Evolutionary conservation across 2,113 vertebrate genomes (phyloP).

Genomic region (Tupaia chinensis): DNA sequence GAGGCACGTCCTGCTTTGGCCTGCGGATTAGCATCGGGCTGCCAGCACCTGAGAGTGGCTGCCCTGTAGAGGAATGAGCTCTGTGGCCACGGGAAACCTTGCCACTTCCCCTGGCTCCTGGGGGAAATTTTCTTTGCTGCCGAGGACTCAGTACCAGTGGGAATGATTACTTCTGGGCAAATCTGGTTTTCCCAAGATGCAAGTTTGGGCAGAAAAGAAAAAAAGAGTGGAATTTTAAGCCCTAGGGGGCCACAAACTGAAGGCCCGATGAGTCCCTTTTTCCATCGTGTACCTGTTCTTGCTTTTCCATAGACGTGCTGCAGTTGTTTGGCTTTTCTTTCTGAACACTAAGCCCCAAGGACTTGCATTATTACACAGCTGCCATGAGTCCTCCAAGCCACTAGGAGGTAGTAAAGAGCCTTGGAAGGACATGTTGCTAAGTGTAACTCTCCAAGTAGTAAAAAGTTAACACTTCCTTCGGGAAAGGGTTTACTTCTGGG

Average conservation of each 20-base stretch:
- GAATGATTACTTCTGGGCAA: conserved; percentile 65
- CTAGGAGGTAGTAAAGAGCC: not conserved
- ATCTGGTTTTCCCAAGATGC: conserved; percentile 57
- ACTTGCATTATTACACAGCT: not conserved
- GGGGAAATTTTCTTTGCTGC: conserved; percentile 54
- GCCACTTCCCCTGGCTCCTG: not conserved
- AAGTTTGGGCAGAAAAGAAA: conserved; percentile 8
- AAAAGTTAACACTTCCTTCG: not conserved
- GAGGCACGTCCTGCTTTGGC: not conserved
- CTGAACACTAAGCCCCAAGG: not conserved
- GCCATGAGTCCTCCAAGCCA: conserved; percentile 29
- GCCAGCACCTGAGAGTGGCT: not conserved
- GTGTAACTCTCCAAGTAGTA: not conserved
- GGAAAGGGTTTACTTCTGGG: not conserved
- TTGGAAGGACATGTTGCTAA: not conserved
- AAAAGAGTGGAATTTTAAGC: conserved; percentile 65
- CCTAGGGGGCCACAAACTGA: not conserved
- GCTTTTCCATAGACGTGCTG: not conserved
- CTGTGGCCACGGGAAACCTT: conserved; percentile 7
- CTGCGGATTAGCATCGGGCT: not conserved
- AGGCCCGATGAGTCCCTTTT: conserved; percentile 49
- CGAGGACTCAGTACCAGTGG: conserved; percentile 39
- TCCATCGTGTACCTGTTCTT: not conserved
- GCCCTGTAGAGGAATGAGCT: conserved; percentile 59
- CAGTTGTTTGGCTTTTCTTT: not conserved